Conservation (phyloP, 2,888 invertebrate species). For the Drosophila neoperkinsi region DNA sequence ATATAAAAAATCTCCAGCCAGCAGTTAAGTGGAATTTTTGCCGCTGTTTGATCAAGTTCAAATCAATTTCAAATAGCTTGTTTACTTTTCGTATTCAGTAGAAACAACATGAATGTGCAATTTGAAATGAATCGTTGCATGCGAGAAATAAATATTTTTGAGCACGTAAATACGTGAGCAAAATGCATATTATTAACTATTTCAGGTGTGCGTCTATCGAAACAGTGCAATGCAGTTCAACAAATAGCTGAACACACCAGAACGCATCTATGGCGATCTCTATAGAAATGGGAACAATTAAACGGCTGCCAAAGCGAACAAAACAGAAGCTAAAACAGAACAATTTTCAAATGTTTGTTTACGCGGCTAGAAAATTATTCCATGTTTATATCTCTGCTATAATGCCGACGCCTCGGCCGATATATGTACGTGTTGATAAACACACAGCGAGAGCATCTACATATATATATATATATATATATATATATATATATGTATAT, state of each 20-base stretch:
- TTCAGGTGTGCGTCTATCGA: constrained; percentile 22
- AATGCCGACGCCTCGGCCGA: constrained; percentile 23
- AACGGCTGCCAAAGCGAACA: constrained; percentile 49
- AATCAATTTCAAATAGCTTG: constrained; percentile 5
- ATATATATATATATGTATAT: no score
- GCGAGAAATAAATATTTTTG: constrained; percentile 20
- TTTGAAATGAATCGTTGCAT: constrained; percentile 48
- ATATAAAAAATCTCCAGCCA: background rate
- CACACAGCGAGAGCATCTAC: constrained; percentile 6
- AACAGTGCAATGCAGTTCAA: constrained; percentile 29
- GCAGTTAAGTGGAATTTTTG: constrained; percentile 14
- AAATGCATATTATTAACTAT: constrained; percentile 34
- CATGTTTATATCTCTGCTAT: constrained; percentile 57
- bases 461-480: no score
- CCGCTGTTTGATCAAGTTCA: constrained; percentile 37
- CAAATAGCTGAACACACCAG: constrained; percentile 49
- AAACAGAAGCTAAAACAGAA: constrained; percentile 48
- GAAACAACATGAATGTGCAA: constrained; percentile 27
- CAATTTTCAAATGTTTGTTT: constrained; percentile 72
- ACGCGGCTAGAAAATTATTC: constrained; percentile 67
- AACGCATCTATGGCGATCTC: constrained; percentile 42
- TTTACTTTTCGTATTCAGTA: constrained; percentile 19
- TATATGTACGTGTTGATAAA: constrained; percentile 49
- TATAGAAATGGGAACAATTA: constrained; percentile 26
- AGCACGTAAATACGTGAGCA: constrained; percentile 54